Percentiles rank a stretch among this genome's conserved stretches.
These are phyloP conservation scores for Poeciliopsis presidionis DNA, from an alignment of 2,797 vertebrate species.

Conservation along the genomic window DNA sequence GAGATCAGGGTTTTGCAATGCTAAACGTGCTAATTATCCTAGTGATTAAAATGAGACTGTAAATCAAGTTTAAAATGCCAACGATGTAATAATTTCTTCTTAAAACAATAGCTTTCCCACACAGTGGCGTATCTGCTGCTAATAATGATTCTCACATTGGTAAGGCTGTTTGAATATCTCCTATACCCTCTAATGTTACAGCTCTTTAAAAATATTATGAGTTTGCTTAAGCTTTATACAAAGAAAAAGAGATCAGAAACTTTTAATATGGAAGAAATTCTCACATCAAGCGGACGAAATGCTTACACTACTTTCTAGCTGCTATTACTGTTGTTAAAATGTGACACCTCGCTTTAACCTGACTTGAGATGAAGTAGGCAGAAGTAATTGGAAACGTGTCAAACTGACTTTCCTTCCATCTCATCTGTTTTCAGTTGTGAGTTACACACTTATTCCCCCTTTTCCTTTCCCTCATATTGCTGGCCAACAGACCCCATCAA, in stretches of 20 bases:
- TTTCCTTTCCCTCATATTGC: slow-evolving; percentile 23
- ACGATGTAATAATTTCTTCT: background rate
- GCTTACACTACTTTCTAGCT: background rate
- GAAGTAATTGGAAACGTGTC: slow-evolving; percentile 16
- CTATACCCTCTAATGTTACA: background rate
- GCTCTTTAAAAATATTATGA: background rate
- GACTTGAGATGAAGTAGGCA: slow-evolving; percentile 12
- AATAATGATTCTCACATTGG: background rate
- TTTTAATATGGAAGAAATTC: background rate
- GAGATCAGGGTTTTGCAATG: background rate
- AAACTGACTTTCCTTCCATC: slow-evolving; percentile 15
- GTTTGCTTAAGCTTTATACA: background rate
- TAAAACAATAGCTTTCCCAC: background rate
- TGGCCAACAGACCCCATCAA: slow-evolving; percentile 30
- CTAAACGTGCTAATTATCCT: background rate
- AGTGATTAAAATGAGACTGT: background rate
- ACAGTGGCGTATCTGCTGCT: background rate
- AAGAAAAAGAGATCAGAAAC: background rate
- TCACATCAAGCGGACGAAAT: background rate
- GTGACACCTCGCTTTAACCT: slow-evolving; percentile 4
- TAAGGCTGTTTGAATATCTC: background rate
- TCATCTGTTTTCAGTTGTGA: slow-evolving; percentile 10
- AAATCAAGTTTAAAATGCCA: background rate
- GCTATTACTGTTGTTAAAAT: background rate
- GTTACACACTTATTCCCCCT: slow-evolving; percentile 22